A percentile compares a stretch with the other conserved stretches of the same genome.
phyloP scores from a whole-genome alignment of 2,113 vertebrate genomes.

The Nanorana parkeri region DNA sequence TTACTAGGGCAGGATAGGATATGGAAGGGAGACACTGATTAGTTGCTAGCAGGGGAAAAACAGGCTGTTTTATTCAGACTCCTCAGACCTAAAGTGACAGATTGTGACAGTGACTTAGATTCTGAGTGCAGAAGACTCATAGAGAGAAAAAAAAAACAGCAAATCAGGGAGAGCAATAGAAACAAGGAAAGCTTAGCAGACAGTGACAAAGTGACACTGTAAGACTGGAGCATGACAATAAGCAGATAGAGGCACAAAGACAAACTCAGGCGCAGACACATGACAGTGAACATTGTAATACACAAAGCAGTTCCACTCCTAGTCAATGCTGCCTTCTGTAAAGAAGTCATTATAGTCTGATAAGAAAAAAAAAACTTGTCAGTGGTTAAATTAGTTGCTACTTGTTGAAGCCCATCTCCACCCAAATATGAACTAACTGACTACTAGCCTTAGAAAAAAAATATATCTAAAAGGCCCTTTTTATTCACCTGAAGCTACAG shows the following conservation, averaged over 20 bases:
- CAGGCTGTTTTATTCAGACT: too few relatives aligned
- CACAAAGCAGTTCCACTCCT: background rate
- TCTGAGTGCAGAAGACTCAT: background rate
- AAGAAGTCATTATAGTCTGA: background rate
- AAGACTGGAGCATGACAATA: background rate
- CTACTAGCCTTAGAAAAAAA: too few relatives aligned
- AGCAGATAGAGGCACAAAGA: constrained; percentile 9
- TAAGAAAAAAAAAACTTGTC: too few relatives aligned
- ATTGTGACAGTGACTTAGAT: constrained; percentile 9
- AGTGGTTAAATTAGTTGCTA: too few relatives aligned
- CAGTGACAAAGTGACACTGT: constrained; percentile 18
- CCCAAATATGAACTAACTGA: too few relatives aligned
- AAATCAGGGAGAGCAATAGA: constrained; percentile 30
- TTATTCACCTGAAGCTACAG: too few relatives aligned
- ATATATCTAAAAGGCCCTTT: too few relatives aligned
- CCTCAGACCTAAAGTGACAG: too few relatives aligned
- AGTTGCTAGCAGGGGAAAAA: too few relatives aligned
- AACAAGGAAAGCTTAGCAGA: constrained; percentile 19
- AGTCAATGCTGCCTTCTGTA: background rate
- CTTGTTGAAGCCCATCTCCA: too few relatives aligned
- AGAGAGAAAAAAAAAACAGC: background rate
- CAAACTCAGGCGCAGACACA: background rate
- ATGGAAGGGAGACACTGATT: too few relatives aligned
- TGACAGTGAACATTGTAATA: background rate
- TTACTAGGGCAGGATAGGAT: too few relatives aligned